Base-by-base conservation (phyloP, 2,797 vertebrate genomes). In the Clarias laeviceps region DNA sequence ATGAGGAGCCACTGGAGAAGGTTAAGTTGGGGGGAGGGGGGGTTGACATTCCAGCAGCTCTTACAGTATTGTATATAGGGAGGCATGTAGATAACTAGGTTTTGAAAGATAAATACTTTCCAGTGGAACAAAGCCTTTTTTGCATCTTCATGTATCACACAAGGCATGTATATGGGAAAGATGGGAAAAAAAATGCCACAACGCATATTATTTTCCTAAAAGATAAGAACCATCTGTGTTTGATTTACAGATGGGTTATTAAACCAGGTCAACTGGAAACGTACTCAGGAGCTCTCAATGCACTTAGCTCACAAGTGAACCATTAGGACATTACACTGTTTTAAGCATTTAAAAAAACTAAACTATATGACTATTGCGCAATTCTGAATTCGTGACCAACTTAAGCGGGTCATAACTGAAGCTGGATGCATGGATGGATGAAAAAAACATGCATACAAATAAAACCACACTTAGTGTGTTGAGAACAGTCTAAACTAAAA, bases 21-120 rank as follows among this genome's bases (percentile, higher is more conserved):
- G 45, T 88, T 84, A 82, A 68, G 78, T 29, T 76, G 77, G 59
- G 14, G 5, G 12, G 82, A 65, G 82, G 78, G 62, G 17, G 5
- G 12, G 81, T 73, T 92, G 91, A 85, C 90, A 87, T 91, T 89
- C 24, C 54, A 27, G 14, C 40, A 78, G 61, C 37, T 1, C 32
- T 59, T 34, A 34, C 74, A 61, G 74, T 56, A 88, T 20, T 88
- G 84, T 82, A 90, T 85, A 88, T 12, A 89, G 66, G 62, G 29
- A 32, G 62, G 89, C 92, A 92, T 85, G 86, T 89, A 87, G 88
- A 17, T 29, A 76, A 61, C 37, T 0, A 22, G 37, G 62, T 45
- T 20, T n/a, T 45, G 27, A 34, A 64, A 61, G 61, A 84, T 80
- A 87, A 89, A 87, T 88, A 50, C 34, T 88, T 64, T 72, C 76